Evolutionary conservation across 2,797 vertebrate species (phyloP).

Genomic region (Ambastaia sidthimunki): DNA sequence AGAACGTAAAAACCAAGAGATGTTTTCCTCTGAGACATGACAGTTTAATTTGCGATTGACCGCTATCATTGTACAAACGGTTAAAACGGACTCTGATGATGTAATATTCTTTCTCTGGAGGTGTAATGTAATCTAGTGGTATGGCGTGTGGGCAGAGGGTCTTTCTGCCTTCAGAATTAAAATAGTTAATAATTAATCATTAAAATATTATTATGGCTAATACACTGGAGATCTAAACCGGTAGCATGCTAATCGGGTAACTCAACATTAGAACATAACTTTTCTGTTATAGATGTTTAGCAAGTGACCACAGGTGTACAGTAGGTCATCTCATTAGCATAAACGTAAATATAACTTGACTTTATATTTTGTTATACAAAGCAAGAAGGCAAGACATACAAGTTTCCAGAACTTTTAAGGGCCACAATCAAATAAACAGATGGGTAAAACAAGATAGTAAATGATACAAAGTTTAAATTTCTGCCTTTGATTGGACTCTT

Average conservation of each 20-base stretch:
- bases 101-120: conserved; percentile 7
- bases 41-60: conserved; percentile 2
- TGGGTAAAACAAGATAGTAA: not conserved
- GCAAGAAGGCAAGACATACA: too few species aligned
- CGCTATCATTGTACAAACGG: not conserved
- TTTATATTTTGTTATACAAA: too few species aligned
- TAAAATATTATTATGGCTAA: not conserved
- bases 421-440: not conserved
- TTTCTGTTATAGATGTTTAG: too few species aligned
- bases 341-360: too few species aligned
- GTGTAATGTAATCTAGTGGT: not conserved
- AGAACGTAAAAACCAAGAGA: conserved; percentile 25
- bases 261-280: too few species aligned
- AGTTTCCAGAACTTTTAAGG: too few species aligned
- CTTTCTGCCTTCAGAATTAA: not conserved
- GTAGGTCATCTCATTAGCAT: too few species aligned
- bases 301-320: too few species aligned
- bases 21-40: conserved; percentile 22
- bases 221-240: not conserved
- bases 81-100: conserved; percentile 33
- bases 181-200: not conserved
- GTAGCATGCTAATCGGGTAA: not conserved
- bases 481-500: not conserved
- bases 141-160: not conserved
- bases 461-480: not conserved